Percentiles rank a stretch among this genome's conserved stretches.
Conservation (phyloP, 2,113 vertebrate species). For the Chitala chitala region DNA sequence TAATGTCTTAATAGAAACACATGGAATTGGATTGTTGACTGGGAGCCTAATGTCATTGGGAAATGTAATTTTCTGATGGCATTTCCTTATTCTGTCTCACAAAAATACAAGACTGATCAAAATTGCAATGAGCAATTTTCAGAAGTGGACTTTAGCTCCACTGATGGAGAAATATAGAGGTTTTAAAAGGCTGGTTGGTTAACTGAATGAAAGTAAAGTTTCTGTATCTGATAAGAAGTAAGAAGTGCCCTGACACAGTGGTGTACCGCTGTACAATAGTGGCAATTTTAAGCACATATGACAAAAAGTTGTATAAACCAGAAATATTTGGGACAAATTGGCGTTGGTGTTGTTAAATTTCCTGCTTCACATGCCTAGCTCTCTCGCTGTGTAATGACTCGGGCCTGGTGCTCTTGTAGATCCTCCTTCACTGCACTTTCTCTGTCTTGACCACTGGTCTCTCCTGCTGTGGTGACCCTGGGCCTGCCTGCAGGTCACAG, state of each 20-base stretch:
- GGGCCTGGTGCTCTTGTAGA: too few species aligned
- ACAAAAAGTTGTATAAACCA: too few species aligned
- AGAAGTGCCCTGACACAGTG: constrained; percentile 24
- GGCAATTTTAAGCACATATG: neutral
- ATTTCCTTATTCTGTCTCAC: constrained; percentile 90
- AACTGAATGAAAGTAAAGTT: constrained; percentile 60
- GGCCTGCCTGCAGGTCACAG: too few species aligned
- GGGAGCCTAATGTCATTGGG: constrained; percentile 90
- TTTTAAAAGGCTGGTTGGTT: constrained; percentile 52
- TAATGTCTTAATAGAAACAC: constrained; percentile 97
- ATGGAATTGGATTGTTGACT: constrained; percentile 93
- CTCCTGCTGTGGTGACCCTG: too few species aligned
- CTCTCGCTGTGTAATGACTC: too few species aligned
- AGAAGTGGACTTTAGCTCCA: constrained; percentile 63
- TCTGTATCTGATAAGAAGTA: constrained; percentile 45
- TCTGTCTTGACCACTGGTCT: too few species aligned
- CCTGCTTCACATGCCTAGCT: too few species aligned
- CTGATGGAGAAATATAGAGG: constrained; percentile 64
- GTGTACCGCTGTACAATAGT: constrained; percentile 20
- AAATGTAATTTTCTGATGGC: constrained; percentile 98
- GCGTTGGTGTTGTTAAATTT: too few species aligned
- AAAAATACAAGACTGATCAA: constrained; percentile 85
- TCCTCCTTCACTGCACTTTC: too few species aligned
- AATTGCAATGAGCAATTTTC: constrained; percentile 96
- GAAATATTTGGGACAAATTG: too few species aligned